Evolutionary conservation across 2,113 vertebrate genomes (phyloP).

Genomic region (Periophthalmodon schlosseri): DNA sequence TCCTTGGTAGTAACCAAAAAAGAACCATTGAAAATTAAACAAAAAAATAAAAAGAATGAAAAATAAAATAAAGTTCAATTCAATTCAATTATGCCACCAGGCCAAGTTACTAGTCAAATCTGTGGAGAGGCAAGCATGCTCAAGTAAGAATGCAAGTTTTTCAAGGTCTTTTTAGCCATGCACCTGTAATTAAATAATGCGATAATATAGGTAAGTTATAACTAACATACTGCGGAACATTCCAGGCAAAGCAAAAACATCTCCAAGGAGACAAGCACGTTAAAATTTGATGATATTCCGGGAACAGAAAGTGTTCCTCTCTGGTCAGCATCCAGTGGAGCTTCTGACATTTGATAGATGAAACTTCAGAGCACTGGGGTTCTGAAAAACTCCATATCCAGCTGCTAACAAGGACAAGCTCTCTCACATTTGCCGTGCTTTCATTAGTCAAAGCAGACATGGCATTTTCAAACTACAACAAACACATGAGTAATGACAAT

Average conservation of each 20-base stretch:
- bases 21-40: no score
- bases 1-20: no score
- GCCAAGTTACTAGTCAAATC: neutral
- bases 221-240: no score
- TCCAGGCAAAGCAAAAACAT: no score
- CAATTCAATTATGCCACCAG: no score
- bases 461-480: neutral
- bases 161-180: neutral
- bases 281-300: neutral
- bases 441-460: conserved; percentile 2
- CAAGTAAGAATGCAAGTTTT: no score
- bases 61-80: no score
- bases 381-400: conserved; percentile 1
- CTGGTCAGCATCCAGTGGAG: neutral
- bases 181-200: neutral
- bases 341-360: conserved; percentile 2
- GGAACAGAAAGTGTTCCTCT: neutral
- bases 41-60: no score
- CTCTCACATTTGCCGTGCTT: neutral
- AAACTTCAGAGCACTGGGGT: neutral
- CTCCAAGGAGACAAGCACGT: no score
- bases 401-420: conserved; percentile 13
- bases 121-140: neutral
- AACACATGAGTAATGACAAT: neutral
- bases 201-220: no score